Percentiles rank a stretch among this genome's conserved stretches.
Evolutionary conservation across 2,113 vertebrate genomes (phyloP).

Genomic region (Ceyx cyanopectus): DNA sequence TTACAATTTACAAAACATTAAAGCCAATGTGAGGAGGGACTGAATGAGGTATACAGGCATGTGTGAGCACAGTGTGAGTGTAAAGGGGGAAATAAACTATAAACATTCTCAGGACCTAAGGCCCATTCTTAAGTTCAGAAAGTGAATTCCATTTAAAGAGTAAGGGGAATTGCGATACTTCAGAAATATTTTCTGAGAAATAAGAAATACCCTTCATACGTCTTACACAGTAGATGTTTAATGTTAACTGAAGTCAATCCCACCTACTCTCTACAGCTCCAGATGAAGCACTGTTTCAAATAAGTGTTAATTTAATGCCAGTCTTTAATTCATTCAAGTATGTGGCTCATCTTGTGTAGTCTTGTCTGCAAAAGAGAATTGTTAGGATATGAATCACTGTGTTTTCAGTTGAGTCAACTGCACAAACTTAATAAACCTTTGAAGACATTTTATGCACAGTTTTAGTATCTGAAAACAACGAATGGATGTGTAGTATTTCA

Average conservation of each 20-base stretch:
- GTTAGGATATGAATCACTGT: neutral
- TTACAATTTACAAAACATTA: neutral
- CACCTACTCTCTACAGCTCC: neutral
- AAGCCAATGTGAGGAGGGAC: neutral
- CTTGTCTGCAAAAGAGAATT: neutral
- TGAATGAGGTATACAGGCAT: neutral
- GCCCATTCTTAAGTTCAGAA: neutral
- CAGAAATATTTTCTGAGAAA: neutral
- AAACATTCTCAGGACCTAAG: neutral
- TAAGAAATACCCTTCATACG: neutral
- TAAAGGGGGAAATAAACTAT: neutral
- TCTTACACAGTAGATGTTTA: neutral
- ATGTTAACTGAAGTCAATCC: neutral
- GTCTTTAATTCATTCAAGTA: neutral
- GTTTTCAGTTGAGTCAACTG: neutral
- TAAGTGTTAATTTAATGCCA: neutral
- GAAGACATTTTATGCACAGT: neutral
- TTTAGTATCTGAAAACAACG: neutral
- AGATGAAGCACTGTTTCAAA: constrained; percentile 12
- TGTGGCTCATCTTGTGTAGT: neutral
- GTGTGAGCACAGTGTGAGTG: neutral
- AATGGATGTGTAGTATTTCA: neutral
- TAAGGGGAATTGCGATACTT: neutral
- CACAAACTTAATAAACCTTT: neutral
- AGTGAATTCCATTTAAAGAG: neutral